Evolutionary conservation across 1,140 invertebrate genomes (phyloP).

Genomic region (Drosophila pruinosa): DNA sequence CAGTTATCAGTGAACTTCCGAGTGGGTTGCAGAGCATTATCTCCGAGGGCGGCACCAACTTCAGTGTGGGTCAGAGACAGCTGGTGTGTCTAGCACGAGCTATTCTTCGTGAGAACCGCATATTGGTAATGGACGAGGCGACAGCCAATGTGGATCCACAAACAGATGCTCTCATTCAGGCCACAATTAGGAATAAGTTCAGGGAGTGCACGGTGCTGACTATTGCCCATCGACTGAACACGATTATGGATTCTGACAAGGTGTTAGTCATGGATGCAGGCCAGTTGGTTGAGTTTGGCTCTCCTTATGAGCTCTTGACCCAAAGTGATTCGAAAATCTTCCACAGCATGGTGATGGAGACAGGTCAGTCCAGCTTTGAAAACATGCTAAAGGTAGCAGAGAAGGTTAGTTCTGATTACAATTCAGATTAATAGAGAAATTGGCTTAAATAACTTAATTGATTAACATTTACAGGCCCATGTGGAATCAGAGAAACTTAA

Average conservation of each 20-base stretch:
- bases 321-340: slow-evolving; percentile 82
- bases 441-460: neutral
- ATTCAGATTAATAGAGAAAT: neutral
- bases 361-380: slow-evolving; percentile 85
- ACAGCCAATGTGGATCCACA: slow-evolving; percentile 86
- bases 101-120: slow-evolving; percentile 88
- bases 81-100: slow-evolving; percentile 88
- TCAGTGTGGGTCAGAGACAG: slow-evolving; percentile 90
- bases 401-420: slow-evolving; percentile 76
- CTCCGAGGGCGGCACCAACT: slow-evolving; percentile 87
- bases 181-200: slow-evolving; percentile 83
- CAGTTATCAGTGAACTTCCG: slow-evolving; percentile 77
- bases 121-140: slow-evolving; percentile 86
- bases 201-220: slow-evolving; percentile 64
- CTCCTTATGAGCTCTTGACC: slow-evolving; percentile 85
- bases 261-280: slow-evolving; percentile 64
- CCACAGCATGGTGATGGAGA: slow-evolving; percentile 86
- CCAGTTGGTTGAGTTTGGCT: slow-evolving; percentile 70
- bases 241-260: slow-evolving; percentile 67
- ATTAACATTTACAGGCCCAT: slow-evolving; percentile 12
- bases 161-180: slow-evolving; percentile 88
- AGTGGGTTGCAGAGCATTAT: slow-evolving; percentile 84
- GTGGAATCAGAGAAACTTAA: slow-evolving; percentile 25
- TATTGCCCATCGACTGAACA: slow-evolving; percentile 63
- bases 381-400: slow-evolving; percentile 85